phyloP scores from a whole-genome alignment of 2,797 vertebrate genomes.

The Neoniphon sammara region DNA sequence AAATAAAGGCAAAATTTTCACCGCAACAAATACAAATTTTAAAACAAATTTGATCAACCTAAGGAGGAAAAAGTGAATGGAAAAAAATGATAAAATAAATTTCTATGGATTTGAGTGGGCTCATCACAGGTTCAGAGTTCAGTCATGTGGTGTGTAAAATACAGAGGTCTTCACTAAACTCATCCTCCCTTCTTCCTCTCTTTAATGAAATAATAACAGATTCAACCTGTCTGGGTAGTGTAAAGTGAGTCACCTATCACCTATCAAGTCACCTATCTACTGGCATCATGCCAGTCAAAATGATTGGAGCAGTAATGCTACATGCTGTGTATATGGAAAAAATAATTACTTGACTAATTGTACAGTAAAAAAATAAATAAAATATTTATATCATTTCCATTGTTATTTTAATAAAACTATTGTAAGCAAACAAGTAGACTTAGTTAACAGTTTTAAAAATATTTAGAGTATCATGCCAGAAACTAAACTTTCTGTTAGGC shows the following conservation, averaged over 20 bases:
- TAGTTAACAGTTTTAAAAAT: background rate
- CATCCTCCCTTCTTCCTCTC: background rate
- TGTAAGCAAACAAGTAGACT: background rate
- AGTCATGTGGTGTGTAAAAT: background rate
- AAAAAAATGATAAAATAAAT: background rate
- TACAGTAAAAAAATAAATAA: background rate
- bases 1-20: too few species aligned
- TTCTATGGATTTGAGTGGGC: background rate
- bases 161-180: background rate
- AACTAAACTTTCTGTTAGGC: too few species aligned
- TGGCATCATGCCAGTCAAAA: background rate
- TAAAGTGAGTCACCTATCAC: slow-evolving; percentile 1
- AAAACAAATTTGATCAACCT: too few species aligned
- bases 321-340: background rate
- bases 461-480: background rate
- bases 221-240: background rate
- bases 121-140: too few species aligned
- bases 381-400: slow-evolving; percentile 4
- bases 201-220: slow-evolving; percentile 2
- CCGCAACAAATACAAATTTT: background rate
- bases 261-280: background rate
- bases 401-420: too few species aligned
- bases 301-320: background rate
- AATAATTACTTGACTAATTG: background rate
- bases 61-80: too few species aligned